These are phyloP conservation scores for Vanessa cardui DNA, from an alignment of 2,888 invertebrate species.

Conservation along the genomic window DNA sequence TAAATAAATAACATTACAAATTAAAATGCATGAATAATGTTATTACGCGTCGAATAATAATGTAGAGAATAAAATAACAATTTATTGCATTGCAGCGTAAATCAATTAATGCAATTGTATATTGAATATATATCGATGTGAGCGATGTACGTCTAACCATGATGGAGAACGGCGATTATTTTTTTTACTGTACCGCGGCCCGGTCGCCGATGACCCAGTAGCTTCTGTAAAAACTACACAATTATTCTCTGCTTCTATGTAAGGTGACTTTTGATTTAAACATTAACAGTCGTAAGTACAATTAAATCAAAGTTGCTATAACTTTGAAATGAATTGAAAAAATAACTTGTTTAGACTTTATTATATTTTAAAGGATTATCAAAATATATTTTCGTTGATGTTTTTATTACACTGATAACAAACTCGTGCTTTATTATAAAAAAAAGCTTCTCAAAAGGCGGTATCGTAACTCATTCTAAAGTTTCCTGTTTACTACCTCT, in stretches of 20 bases:
- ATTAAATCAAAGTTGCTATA: not conserved
- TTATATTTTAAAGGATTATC: not conserved
- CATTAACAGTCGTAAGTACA: slow-evolving; percentile 42
- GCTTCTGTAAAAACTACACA: slow-evolving; percentile 54
- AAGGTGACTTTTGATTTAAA: slow-evolving; percentile 58
- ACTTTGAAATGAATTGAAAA: not conserved
- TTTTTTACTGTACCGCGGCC: slow-evolving; percentile 68
- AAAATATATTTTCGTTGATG: not conserved
- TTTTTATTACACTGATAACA: too few species aligned
- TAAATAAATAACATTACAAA: too few species aligned
- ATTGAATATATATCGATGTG: slow-evolving; percentile 22
- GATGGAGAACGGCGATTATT: slow-evolving; percentile 54
- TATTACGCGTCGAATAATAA: not conserved
- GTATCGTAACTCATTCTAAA: slow-evolving; percentile 47
- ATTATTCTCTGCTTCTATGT: slow-evolving; percentile 52
- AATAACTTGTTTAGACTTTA: not conserved
- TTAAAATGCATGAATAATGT: too few species aligned
- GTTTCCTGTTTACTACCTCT: slow-evolving; percentile 56
- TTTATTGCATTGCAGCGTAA: not conserved
- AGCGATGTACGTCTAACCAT: slow-evolving; percentile 50
- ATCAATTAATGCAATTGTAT: not conserved
- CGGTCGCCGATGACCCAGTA: slow-evolving; percentile 57
- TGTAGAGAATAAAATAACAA: not conserved
- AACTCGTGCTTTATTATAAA: not conserved
- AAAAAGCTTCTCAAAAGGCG: slow-evolving; percentile 29